Evolutionary conservation across 2,888 invertebrate species (phyloP), one percentile per base, ranked within the genome.

Genomic region (Meta bourneti): DNA sequence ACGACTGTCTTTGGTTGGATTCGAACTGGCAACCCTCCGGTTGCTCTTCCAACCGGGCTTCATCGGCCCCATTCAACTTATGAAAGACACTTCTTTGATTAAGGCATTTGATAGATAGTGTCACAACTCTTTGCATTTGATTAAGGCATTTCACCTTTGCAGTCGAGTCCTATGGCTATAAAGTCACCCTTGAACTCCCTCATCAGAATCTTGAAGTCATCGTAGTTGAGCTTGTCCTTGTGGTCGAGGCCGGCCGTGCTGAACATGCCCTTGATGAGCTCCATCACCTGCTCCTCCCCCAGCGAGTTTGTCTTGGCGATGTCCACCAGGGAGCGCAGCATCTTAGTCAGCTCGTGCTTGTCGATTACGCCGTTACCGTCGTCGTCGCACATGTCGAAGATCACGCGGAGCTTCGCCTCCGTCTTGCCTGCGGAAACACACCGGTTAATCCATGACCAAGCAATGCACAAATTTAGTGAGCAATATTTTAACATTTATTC

Each of bases 371-470:
- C 98, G 94, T 98, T 98, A n/a, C 98, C 96, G 94, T 99, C 98
- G 94, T 98, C 97, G 94, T 99, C 99, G 94, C 99, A 99, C 99
- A 99, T 99, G 95, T 99, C 98, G 94, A 99, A 99, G 93, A 99
- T 98, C 61, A 99, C 98, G 6, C 98, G 96, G 69, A 99, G 95
- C 94, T 98, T 98, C 94, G 98, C 98, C 94, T 98, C 98, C 0
- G 98, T 98, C 94, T 98, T 98, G 8, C 94, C 94, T 93, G 75
- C 6, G 72, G 71, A 34, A 51, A 0, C 78, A 78, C 9, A 0
- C n/a, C 11, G 16, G 49, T 16, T 8, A n/a, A 6, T 20, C 16
- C 4, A 4, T 0, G 75, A 48, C 1, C 48, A 34, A 20, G 13
- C 8, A 70, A 7, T 70, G 7, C 6, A 5, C 1, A 70, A 13